Evolutionary conservation across 2,797 vertebrate genomes (phyloP).

Genomic region (Rallus crepitans): DNA sequence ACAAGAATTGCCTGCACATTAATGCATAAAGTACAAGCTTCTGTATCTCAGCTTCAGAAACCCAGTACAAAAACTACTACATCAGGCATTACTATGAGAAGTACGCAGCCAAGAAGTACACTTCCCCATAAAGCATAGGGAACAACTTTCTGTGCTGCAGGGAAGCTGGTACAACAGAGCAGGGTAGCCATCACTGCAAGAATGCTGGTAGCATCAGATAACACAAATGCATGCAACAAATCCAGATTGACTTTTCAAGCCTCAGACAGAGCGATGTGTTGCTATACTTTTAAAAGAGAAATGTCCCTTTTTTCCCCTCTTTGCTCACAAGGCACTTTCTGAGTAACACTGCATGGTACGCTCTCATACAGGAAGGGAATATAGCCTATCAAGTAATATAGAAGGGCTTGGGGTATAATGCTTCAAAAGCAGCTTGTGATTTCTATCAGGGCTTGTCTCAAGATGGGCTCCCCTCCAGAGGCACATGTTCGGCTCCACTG

Average conservation of each 20-base stretch:
- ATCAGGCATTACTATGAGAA: background rate
- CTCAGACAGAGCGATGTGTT: background rate
- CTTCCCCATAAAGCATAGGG: background rate
- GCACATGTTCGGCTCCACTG: background rate
- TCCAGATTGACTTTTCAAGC: background rate
- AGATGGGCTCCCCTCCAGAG: background rate
- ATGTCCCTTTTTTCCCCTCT: background rate
- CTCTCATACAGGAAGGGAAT: fast-evolving
- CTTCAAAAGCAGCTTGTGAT: background rate
- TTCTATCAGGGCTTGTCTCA: background rate
- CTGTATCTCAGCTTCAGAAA: background rate
- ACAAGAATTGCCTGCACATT: background rate
- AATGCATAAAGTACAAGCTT: background rate
- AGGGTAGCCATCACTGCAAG: background rate
- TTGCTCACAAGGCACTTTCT: background rate
- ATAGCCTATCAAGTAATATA: background rate
- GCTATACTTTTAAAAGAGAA: background rate
- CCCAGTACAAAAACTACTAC: background rate
- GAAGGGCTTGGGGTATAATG: background rate
- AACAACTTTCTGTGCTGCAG: background rate
- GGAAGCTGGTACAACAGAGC: background rate
- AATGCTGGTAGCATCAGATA: background rate
- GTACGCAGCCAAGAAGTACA: background rate
- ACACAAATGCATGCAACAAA: background rate
- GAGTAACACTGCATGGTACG: background rate